Evolutionary conservation across 2,888 invertebrate genomes (phyloP), one percentile per base, ranked within the genome.

Genomic region (Melangyna quadrimaculata): DNA sequence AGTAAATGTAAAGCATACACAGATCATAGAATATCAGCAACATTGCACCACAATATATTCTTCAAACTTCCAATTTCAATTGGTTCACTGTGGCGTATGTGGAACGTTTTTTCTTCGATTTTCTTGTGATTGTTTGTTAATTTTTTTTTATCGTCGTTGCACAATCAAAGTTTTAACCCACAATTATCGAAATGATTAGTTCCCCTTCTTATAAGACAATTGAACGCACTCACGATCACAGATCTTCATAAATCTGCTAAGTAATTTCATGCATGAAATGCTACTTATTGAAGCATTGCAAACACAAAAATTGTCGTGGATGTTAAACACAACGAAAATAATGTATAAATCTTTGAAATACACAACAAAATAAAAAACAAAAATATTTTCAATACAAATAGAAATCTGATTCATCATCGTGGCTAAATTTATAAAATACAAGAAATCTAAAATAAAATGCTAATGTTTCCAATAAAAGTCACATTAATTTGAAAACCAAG

Each of bases 191-290:
- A 80, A 67, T 37, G 35, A 29, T 24, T 8, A 69, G 45, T 48
- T 19, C 24, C 40, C 70, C 45, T 12, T 57, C 43, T 19, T 24
- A n/a, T n/a, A 59, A 74, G 70, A 55, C 74, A 79, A 71, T 79
- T 43, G 63, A 51, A 79, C 51, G 78, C 45, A 83, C 69, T 74
- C 79, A 57, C 74, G 79, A 83, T 69, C 73, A 55, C 72, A 69
- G 37, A 27, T 45, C 55, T 45, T 14, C 17, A 32, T 37, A 57
- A 59, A 40, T 67, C 22, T 22, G n/a, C 22, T 8, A n/a, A 65
- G 70, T 65, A 79, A 82, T 82, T 82, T 82, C 78, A 82, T 72
- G 82, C 82, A 69, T 69, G 75, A 53, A 12, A 61, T 67, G 53
- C 59, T 59, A 24, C 59, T 67, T 72, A 72, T 72, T 75, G 84